Evolutionary conservation across 1,140 invertebrate species (phyloP), one percentile per base, ranked within the genome.

Genomic region (Patella vulgata): DNA sequence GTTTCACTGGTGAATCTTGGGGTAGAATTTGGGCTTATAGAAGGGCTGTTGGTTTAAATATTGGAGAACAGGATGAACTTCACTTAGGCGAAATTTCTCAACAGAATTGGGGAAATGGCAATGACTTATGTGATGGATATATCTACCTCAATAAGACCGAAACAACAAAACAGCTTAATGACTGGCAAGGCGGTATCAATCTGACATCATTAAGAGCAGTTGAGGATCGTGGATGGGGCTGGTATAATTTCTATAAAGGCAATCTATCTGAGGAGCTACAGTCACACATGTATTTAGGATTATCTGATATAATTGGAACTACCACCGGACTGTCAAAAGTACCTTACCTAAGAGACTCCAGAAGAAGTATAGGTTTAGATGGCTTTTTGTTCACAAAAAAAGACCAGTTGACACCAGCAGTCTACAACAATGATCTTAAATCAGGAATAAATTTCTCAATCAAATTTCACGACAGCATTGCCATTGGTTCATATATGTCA

Each of bases 101-200:
- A 23, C 58, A 66, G 31, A 66, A 61, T 23, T 61, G 58, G 50
- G 51, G 31, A 42, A 21, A 25, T 12, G 63, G 63, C 2, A 66
- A 66, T 43, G 63, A 66, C 33, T 66, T 51, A 31, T 30, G 36
- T n/a, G 48, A 50, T 23, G 23, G 30, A 27, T 56, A 47, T 33
- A 17, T 61, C 5, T 51, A 55, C 31, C 33, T 66, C 5, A 36
- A 58, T 19, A 14, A 25, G 14, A 17, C 17, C 8, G 53, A 55
- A 27, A 50, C 58, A 2, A n/a, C 25, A 17, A 25, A 42, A n/a
- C 43, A 66, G 44, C 14, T 23, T 19, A 9, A 3, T 12, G 30
- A 54, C 51, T 66, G 63, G 63, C 50, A 31, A 47, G 63, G 63
- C 19, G 63, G 63, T 0, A 25, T 66, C 0, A 46, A 55, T 43